Percentiles rank a stretch among this genome's conserved stretches.
Evolutionary conservation across 2,113 vertebrate species (phyloP).

Genomic region (Todiramphus chloris): DNA sequence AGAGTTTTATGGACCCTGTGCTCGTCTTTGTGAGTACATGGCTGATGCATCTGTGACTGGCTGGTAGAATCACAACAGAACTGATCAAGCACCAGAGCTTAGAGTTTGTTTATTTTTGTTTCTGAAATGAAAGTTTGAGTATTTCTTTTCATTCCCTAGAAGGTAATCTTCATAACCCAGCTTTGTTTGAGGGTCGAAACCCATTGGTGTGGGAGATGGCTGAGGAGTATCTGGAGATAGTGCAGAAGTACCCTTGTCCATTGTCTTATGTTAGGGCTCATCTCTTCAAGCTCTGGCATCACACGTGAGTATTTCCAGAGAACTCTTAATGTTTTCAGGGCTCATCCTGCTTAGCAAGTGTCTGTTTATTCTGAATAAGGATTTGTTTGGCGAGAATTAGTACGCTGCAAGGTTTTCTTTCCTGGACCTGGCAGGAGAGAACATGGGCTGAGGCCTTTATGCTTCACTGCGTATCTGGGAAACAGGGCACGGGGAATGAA

Average conservation of each 20-base stretch:
- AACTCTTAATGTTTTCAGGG: background rate
- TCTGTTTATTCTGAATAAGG: background rate
- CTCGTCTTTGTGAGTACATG: background rate
- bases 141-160: conserved; percentile 73
- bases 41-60: background rate
- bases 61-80: background rate
- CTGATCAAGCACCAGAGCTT: background rate
- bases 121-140: background rate
- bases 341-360: background rate
- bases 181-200: conserved; percentile 91
- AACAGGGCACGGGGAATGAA: background rate
- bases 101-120: background rate
- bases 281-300: conserved; percentile 98
- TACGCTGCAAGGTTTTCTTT: background rate
- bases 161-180: conserved; percentile 96
- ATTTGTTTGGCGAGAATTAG: background rate
- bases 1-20: background rate
- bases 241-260: conserved; percentile 85
- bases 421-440: background rate
- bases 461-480: background rate
- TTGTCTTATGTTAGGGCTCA: conserved; percentile 92
- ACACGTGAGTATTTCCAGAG: conserved; percentile 84
- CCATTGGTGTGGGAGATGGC: conserved; percentile 95
- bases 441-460: background rate
- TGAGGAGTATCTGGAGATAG: conserved; percentile 93